Conservation (phyloP, 2,797 vertebrate genomes). For the Characodon lateralis region DNA sequence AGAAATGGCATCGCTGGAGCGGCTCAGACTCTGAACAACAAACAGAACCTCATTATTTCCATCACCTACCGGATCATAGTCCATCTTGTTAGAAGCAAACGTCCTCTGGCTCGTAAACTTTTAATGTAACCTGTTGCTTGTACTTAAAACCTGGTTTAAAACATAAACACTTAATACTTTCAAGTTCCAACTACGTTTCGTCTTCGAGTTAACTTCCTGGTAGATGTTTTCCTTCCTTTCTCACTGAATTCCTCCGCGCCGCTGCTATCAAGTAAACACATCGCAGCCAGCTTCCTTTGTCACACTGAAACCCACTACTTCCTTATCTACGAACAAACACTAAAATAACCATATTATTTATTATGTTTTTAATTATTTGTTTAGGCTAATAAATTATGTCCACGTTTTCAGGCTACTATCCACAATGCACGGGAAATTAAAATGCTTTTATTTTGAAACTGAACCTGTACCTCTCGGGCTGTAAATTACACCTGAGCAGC, state of each 20-base stretch:
- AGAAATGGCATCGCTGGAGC: constrained; percentile 7
- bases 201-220: constrained; percentile 74
- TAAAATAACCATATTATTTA: background rate
- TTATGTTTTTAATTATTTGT: background rate
- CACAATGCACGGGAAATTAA: background rate
- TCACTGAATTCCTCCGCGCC: constrained; percentile 53
- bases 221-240: constrained; percentile 39
- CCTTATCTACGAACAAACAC: background rate
- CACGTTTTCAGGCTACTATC: background rate
- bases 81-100: constrained; percentile 53
- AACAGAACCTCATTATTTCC: constrained; percentile 12
- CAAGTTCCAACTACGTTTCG: constrained; percentile 21
- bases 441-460: constrained; percentile 46
- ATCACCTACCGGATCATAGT: constrained; percentile 69
- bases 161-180: constrained; percentile 9
- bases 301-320: background rate
- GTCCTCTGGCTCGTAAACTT: constrained; percentile 3
- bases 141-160: background rate
- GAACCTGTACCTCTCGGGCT: background rate
- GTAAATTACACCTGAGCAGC: background rate
- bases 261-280: background rate
- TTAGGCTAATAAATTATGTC: background rate
- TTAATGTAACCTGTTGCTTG: background rate
- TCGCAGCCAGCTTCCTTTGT: background rate
- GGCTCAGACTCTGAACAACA: background rate